Evolutionary conservation across 2,113 vertebrate genomes (phyloP), one percentile per base, ranked within the genome.

Genomic region (Paradoxurus hermaphroditus): DNA sequence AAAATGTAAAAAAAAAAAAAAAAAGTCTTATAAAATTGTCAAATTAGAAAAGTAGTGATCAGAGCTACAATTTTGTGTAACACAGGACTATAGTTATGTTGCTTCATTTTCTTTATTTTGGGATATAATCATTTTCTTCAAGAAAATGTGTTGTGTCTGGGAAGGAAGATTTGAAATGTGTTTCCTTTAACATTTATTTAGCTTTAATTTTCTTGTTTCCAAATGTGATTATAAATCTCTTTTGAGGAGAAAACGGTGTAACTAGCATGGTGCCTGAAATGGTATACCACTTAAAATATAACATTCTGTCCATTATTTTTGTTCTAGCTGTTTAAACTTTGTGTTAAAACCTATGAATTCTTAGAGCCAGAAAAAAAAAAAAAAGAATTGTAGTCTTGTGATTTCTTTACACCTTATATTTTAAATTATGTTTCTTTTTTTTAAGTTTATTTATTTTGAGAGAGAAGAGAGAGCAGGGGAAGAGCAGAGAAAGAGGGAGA

Each of bases 1-100:
- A 73, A 86, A 73, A 78, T 90, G 53, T 92, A 67, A 97, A 97
- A 84, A 59, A 77, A 84, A 86, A 9, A 67, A 97, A 97, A 84
- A 59, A 77, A 84, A 86, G 12, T 78, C 59, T 46, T 91, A 56
- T 5, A 78, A 23, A 31, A 62, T 34, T 85, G 36, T 77, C 44
- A 92, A 41, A 68, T 95, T 91, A 65, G 56, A 62, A 93, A 78
- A 86, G 5, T 63, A 29, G 14, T 88, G 29, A 72, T 90, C 68
- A 53, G 49, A 39, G 0, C 36, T 83, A 94, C 9, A 51, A 18
- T 68, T 86, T 77, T 87, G 2, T 70, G 14, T 56, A 82, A 72
- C 31, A 62, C 63, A 36, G 34, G 4, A 46, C 34, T 70, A 1
- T 59, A 34, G 41, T 39, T 94, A 4, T 81, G 70, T 72, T 92